Base-by-base conservation (phyloP, 2,113 vertebrate genomes). In the Antidorcas marsupialis region DNA sequence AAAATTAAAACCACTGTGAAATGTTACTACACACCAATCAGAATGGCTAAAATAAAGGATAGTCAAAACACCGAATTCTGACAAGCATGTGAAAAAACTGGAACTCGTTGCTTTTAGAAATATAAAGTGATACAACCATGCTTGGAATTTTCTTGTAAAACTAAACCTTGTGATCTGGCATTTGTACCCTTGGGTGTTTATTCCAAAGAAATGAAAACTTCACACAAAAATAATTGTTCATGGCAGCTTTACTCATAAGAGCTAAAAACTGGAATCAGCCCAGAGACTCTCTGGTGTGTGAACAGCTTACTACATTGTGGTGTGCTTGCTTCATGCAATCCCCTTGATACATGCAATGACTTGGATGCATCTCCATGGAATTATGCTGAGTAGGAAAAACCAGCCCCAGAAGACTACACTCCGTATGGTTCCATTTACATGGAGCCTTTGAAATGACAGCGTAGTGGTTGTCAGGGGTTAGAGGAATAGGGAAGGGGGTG, bases 201-300 rank as follows among this genome's bases (percentile, higher is more conserved):
- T 67, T 95, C 55, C 50, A 86, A 95, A 83, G 45, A 84, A 67
- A 67, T 89, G 55, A 50, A 91, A 95, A 87, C 28, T 67, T 96
- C 64, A 11, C 13, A 43, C 7, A 30, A 59, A 96, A 83, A 76
- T 47, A 3, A 90, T 43, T 60, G 28, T 71, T 87, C 14, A 43
- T n/a, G 60, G 57, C 55, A 79, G 60, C 45, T 55, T 53, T 83
- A n/a, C 79, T 96, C 16, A 53, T 47, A 36, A 91, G 10, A 92
- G 25, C 9, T 83, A 86, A 60, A 82, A 91, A 79, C 25, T 83
- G n/a, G 84, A 30, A 86, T 86, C 47, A 9, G 28, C 6, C 64
- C 67, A 45, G 64, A 62, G 67, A 64, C 45, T 50, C 67, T 86
- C 36, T 0, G 5, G n/a, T 55, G 21, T 81, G 62, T 45, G 6